These are phyloP conservation scores for Alexandromys fortis DNA, from an alignment of 2,113 vertebrate genomes.

Conservation along the genomic window DNA sequence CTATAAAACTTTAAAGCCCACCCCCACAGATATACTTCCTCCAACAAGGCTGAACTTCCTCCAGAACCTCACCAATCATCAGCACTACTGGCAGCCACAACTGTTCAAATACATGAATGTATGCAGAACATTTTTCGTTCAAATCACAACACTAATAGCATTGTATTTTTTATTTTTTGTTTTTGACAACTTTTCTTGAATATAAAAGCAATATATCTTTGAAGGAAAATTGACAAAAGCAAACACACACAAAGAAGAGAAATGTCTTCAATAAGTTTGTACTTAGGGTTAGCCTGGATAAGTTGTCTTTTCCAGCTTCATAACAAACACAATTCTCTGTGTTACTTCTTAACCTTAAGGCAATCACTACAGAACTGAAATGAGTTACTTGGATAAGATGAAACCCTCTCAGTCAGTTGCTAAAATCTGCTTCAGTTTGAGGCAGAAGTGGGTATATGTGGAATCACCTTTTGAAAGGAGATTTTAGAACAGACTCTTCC, in stretches of 20 bases:
- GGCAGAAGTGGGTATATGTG: neutral
- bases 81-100: neutral
- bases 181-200: neutral
- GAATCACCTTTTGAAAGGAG: slow-evolving; percentile 2
- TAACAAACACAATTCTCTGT: neutral
- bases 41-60: neutral
- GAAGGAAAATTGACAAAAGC: slow-evolving; percentile 7
- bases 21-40: neutral
- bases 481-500: neutral
- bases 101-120: neutral
- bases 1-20: neutral
- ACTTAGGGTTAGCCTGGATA: neutral
- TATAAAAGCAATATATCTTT: neutral
- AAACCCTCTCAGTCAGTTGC: neutral
- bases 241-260: neutral
- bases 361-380: slow-evolving; percentile 20
- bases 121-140: neutral
- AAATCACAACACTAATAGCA: neutral
- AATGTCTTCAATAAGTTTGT: neutral
- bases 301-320: neutral
- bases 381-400: neutral
- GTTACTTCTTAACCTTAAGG: slow-evolving; percentile 25
- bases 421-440: slow-evolving; percentile 28
- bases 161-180: neutral
- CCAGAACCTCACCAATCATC: neutral